Conservation (phyloP, 2,797 vertebrate species). For the Molossus molossus region DNA sequence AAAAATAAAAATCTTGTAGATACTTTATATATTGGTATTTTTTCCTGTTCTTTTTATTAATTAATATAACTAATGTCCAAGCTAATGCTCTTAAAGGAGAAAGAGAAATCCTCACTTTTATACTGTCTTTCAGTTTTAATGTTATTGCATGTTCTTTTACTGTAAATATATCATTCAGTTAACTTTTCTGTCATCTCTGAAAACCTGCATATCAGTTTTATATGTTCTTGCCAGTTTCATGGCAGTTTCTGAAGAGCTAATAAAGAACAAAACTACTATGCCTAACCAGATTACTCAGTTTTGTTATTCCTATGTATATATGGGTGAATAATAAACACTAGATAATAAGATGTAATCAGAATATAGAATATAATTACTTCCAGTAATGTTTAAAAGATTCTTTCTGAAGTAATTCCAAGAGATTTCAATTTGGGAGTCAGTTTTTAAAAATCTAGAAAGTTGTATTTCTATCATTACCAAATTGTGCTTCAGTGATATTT, state of each 20-base stretch:
- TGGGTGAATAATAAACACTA: not conserved
- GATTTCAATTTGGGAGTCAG: not conserved
- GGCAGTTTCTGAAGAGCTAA: slow-evolving; percentile 12
- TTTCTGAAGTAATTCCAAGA: slow-evolving; percentile 39
- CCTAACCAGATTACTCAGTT: not conserved
- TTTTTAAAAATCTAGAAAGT: not conserved
- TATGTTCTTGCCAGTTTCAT: not conserved
- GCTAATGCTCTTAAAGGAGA: not conserved
- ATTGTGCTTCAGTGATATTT: not conserved
- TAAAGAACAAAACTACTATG: not conserved
- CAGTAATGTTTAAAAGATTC: slow-evolving; percentile 23
- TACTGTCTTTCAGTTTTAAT: not conserved
- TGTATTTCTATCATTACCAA: not conserved
- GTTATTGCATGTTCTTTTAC: not conserved
- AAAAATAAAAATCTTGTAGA: not conserved
- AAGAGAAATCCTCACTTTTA: not conserved
- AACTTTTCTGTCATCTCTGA: not conserved
- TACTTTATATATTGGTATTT: not conserved
- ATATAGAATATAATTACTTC: not conserved
- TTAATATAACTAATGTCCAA: not conserved
- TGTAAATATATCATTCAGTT: not conserved
- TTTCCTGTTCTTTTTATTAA: not conserved
- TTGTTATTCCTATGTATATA: not conserved
- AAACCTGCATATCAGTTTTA: not conserved
- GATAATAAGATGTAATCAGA: not conserved